These are phyloP conservation scores for Hydraecia micacea DNA, from an alignment of 2,888 invertebrate genomes.

Conservation along the genomic window DNA sequence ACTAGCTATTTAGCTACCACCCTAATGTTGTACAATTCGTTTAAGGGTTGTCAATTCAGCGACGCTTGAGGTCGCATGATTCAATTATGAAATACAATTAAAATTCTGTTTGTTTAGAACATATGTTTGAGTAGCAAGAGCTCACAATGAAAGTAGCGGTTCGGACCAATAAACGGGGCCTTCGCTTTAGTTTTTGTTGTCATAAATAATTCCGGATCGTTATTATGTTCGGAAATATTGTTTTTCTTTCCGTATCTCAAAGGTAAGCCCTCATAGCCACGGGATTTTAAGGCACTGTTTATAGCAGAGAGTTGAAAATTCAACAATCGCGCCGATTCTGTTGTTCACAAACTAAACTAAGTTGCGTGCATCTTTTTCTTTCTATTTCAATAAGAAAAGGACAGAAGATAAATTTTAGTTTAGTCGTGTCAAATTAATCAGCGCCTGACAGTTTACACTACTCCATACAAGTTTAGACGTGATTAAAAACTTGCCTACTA, in stretches of 20 bases:
- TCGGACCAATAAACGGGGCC: neutral
- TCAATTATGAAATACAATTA: slow-evolving; percentile 60
- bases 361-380: too few species aligned
- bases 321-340: neutral
- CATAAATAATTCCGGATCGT: neutral
- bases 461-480: too few species aligned
- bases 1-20: slow-evolving; percentile 70
- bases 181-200: neutral
- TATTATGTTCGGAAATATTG: neutral
- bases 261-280: neutral
- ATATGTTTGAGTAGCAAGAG: slow-evolving; percentile 38
- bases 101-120: slow-evolving; percentile 46
- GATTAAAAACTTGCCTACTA: too few species aligned
- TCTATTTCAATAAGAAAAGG: too few species aligned
- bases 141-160: slow-evolving; percentile 10
- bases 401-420: too few species aligned
- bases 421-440: too few species aligned
- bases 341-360: too few species aligned
- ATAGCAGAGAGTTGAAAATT: neutral
- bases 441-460: too few species aligned
- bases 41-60: slow-evolving; percentile 58
- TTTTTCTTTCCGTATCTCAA: neutral
- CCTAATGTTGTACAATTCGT: slow-evolving; percentile 66
- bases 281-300: neutral
- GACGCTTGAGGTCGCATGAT: slow-evolving; percentile 33